phyloP scores from a whole-genome alignment of 2,113 vertebrate genomes.

The Hypomesus transpacificus region DNA sequence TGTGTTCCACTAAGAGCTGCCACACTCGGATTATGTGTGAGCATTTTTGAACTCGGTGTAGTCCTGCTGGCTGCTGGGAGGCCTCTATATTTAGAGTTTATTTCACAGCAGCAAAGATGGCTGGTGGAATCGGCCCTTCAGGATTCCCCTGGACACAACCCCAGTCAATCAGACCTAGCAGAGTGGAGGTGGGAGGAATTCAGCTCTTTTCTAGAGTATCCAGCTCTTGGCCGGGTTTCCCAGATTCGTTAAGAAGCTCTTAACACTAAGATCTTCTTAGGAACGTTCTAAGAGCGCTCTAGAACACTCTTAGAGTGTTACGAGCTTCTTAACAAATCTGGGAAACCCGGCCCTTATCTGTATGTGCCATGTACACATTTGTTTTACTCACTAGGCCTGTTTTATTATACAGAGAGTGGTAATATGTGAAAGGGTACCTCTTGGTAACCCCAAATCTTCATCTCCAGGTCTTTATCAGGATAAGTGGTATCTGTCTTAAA shows the following conservation, averaged over 20 bases:
- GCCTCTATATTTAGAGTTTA: conserved; percentile 44
- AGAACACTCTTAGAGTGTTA: too few species aligned
- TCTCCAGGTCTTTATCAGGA: conserved; percentile 52
- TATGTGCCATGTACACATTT: background rate
- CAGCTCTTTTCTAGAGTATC: conserved; percentile 1
- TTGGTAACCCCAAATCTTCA: conserved; percentile 30
- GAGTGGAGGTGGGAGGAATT: background rate
- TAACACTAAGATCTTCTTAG: too few species aligned
- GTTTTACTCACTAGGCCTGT: too few species aligned
- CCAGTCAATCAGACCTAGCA: conserved; percentile 20
- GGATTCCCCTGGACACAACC: conserved; percentile 32
- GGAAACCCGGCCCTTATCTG: background rate
- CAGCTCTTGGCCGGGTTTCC: too few species aligned
- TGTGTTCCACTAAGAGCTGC: conserved; percentile 18
- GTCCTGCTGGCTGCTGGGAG: conserved; percentile 20
- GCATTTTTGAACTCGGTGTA: conserved; percentile 39
- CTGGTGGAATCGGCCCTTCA: conserved; percentile 23
- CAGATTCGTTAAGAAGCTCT: too few species aligned
- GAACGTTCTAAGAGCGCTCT: too few species aligned
- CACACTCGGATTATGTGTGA: conserved; percentile 42
- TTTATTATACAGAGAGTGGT: too few species aligned
- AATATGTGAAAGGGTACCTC: conserved; percentile 10
- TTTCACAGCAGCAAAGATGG: conserved; percentile 42
- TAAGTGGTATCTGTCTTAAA: conserved; percentile 41
- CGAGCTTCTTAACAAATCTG: too few species aligned